Evolutionary conservation across 2,797 vertebrate genomes (phyloP).

Genomic region (Notamacropus eugenii): DNA sequence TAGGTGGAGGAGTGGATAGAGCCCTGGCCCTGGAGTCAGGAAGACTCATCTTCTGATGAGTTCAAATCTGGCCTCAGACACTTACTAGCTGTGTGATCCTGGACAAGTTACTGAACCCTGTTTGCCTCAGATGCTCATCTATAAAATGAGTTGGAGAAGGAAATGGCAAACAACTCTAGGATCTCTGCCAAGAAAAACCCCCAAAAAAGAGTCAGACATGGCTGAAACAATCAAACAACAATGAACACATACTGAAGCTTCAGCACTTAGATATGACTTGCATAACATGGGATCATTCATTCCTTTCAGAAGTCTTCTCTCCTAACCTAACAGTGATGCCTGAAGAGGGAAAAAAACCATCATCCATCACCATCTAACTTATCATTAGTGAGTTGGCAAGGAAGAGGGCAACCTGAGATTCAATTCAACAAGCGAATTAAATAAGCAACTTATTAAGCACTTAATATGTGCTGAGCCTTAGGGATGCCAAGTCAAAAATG

Average conservation of each 20-base stretch:
- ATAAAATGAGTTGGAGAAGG: too few species aligned
- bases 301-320: neutral
- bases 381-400: neutral
- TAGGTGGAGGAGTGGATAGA: neutral
- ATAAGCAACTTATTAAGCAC: neutral
- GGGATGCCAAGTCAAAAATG: neutral
- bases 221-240: neutral
- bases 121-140: too few species aligned
- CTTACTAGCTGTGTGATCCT: neutral
- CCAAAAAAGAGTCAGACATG: neutral
- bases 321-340: neutral
- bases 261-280: neutral
- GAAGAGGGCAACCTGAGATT: neutral
- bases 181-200: too few species aligned
- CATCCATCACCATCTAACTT: neutral
- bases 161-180: too few species aligned
- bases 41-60: neutral
- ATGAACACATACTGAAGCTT: neutral
- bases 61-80: neutral
- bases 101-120: too few species aligned
- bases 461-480: neutral
- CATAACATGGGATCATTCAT: neutral
- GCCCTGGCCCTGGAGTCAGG: neutral
- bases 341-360: neutral
- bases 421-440: neutral